Evolutionary conservation across 2,113 vertebrate genomes (phyloP), one percentile per base, ranked within the genome.

Genomic region (Oncorhynchus mykiss): DNA sequence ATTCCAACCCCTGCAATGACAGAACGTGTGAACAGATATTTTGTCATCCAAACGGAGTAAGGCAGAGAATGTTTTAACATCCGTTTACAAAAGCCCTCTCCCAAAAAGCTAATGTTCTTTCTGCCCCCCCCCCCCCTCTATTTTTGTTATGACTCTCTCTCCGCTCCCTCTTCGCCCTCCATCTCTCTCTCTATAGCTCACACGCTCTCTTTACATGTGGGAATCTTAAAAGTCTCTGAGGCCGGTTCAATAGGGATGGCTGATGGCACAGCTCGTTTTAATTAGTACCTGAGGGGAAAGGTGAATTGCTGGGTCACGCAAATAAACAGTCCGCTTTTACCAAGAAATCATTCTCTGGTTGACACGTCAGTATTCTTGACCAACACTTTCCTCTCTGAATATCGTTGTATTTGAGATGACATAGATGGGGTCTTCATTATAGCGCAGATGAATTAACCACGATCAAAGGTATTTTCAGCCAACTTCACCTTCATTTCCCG

Each of bases 21-120:
- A 31, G 78, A 87, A 72, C 76, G 74, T 76, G 78, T 79, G 84
- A 85, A 90, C 83, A 87, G 71, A 85, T 82, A 88, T 88, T 20
- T 88, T 88, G 78, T 89, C 83, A 80, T 73, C 76, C 78, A 83
- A 82, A 74, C 81, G 68, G 68, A 49, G 82, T 45, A 45, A 45
- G n/a, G 78, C 49, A 4, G 71, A 69, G 74, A 80, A 83, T 74
- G 79, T 29, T 77, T 31, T 70, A 45, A 45, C 39, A 45, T 45
- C 9, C 0, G 9, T 12, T 45, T 11, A 12, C 9, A 12, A 45
- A 45, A 45, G 8, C 39, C 60, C 71, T 75, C 78, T 31, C 82
- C 75, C 82, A 78, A 86, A 81, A 81, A 80, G 68, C 69, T 81
- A 84, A 88, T 45, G 39, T 45, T 45, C 39, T 45, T 45, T 45